phyloP scores from a whole-genome alignment of 2,113 vertebrate genomes.

The Eubucco bourcierii region DNA sequence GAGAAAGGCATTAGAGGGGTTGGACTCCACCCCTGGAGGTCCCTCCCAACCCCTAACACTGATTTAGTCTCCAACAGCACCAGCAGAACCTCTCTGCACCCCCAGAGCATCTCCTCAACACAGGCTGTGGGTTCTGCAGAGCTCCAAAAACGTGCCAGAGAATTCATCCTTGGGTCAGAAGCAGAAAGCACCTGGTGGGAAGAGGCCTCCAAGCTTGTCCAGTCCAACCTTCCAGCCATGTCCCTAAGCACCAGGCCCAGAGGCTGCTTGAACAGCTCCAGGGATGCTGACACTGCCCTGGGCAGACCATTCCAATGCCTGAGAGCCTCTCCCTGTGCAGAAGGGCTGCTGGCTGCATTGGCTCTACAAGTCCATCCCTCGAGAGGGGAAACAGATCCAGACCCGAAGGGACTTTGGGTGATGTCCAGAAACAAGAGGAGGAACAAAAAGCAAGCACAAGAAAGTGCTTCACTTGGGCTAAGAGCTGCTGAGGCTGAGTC shows the following conservation, averaged over 20 bases:
- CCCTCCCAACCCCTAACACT: no score
- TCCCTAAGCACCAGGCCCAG: no score
- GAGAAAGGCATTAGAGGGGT: background rate
- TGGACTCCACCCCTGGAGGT: no score
- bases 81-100: background rate
- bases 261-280: no score
- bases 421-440: background rate
- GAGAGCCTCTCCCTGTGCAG: no score
- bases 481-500: rapidly evolving
- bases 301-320: no score
- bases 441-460: background rate
- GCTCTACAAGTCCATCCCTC: rapidly evolving
- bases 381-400: background rate
- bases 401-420: background rate
- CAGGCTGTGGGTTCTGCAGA: background rate
- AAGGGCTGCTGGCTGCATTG: background rate
- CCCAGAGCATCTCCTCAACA: background rate
- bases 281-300: no score
- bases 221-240: no score
- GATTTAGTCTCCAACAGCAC: background rate
- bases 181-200: no score
- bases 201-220: no score
- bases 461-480: no score
- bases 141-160: background rate
- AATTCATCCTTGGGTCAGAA: background rate